A percentile compares a stretch with the other conserved stretches of the same genome.
These are phyloP conservation scores for Trigoniulus corallinus DNA, from an alignment of 1,140 invertebrate genomes.

Conservation along the genomic window DNA sequence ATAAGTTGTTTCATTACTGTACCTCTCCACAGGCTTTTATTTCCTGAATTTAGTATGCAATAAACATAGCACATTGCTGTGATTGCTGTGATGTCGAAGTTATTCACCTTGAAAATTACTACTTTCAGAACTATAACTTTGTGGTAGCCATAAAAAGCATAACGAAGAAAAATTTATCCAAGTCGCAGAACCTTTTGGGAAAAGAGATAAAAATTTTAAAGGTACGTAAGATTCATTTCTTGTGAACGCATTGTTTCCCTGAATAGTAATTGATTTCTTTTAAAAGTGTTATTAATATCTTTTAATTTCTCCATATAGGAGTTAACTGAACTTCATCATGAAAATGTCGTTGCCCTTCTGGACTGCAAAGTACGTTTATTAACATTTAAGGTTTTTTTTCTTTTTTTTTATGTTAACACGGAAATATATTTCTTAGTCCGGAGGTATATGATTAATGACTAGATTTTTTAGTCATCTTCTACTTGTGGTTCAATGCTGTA, in stretches of 20 bases:
- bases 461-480: no score
- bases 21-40: no score
- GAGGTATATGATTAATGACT: no score
- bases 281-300: no score
- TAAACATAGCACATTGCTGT: no score
- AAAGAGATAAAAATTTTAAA: slow-evolving; percentile 99
- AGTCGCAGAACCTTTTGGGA: slow-evolving; percentile 87
- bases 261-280: no score
- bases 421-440: no score
- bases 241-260: background rate
- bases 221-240: slow-evolving; percentile 28
- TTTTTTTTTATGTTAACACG: slow-evolving; percentile 4
- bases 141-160: slow-evolving; percentile 95
- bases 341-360: slow-evolving; percentile 91
- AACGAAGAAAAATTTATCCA: slow-evolving; percentile 90
- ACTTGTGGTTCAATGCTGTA: no score
- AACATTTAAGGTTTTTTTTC: slow-evolving; percentile 14
- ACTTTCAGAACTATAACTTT: slow-evolving; percentile 59
- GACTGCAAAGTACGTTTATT: slow-evolving; percentile 90
- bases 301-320: slow-evolving; percentile 40
- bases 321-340: slow-evolving; percentile 87
- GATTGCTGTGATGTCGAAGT: background rate
- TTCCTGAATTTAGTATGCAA: no score
- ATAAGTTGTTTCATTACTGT: no score
- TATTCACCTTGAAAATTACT: background rate